Conservation (phyloP, 2,888 invertebrate species). For the Machimus atricapillus region DNA sequence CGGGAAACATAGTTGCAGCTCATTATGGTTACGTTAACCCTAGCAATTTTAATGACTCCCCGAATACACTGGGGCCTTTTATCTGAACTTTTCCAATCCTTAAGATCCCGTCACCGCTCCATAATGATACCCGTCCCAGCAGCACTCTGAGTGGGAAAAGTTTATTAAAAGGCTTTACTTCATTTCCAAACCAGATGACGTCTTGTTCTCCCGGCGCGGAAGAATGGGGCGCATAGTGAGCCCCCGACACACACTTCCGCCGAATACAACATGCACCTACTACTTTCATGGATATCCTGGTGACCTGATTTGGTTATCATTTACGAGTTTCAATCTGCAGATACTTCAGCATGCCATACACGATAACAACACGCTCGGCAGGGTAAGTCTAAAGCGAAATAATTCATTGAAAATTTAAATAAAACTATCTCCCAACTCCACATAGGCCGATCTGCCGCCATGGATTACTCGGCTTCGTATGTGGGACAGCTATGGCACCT, state of each 20-base stretch:
- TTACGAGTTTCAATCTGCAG: constrained; percentile 83
- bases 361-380: constrained; percentile 64
- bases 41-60: constrained; percentile 1
- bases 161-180: constrained; percentile 38
- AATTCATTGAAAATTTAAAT: constrained; percentile 15
- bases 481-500: constrained; percentile 74
- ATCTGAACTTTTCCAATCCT: neutral
- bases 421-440: constrained; percentile 38
- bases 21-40: neutral
- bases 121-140: neutral
- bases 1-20: neutral
- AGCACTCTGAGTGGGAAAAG: neutral
- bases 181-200: constrained; percentile 59
- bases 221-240: constrained; percentile 78
- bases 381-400: constrained; percentile 56
- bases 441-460: constrained; percentile 62
- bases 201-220: constrained; percentile 66
- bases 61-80: neutral
- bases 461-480: constrained; percentile 77
- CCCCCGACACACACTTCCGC: constrained; percentile 83
- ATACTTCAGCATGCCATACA: constrained; percentile 71
- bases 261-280: constrained; percentile 87
- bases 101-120: neutral
- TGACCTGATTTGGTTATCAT: constrained; percentile 87
- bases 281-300: constrained; percentile 80